phyloP scores from a whole-genome alignment of 2,888 invertebrate species.

The Hypsopygia costalis region DNA sequence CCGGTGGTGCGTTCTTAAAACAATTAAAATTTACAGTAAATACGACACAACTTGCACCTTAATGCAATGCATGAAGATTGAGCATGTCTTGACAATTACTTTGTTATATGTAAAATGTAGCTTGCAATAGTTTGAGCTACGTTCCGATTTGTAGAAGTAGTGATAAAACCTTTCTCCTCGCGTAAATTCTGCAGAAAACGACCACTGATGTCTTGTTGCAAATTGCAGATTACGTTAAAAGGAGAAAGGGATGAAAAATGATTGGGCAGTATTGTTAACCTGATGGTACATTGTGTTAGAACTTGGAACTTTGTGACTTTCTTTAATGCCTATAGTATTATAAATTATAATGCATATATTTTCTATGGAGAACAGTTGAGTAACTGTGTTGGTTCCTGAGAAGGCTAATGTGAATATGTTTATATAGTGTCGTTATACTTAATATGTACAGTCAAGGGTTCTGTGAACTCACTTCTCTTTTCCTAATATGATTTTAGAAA shows the following conservation, averaged over 20 bases:
- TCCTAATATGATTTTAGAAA: no score
- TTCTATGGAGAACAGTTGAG: no score
- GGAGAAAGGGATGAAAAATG: slow-evolving; percentile 24
- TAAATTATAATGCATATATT: no score
- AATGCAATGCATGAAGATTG: background rate
- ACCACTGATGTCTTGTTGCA: slow-evolving; percentile 19
- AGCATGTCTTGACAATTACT: background rate
- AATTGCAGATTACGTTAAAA: slow-evolving; percentile 25
- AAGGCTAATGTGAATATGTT: no score
- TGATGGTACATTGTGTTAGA: background rate
- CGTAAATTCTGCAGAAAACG: slow-evolving; percentile 15
- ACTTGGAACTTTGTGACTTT: background rate
- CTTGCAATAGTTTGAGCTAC: no score
- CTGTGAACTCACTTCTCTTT: no score
- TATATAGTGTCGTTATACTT: no score
- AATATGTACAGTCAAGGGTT: no score
- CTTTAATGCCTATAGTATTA: no score
- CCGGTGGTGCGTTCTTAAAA: background rate
- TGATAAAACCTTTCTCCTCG: slow-evolving; percentile 33
- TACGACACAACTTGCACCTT: background rate
- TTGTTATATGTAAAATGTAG: no score
- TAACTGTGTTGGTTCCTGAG: no score
- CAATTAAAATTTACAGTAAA: background rate
- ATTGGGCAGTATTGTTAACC: background rate
- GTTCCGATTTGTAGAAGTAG: slow-evolving; percentile 27